These are phyloP conservation scores for Epistrophe grossulariae DNA, from an alignment of 2,888 invertebrate genomes.

Conservation along the genomic window DNA sequence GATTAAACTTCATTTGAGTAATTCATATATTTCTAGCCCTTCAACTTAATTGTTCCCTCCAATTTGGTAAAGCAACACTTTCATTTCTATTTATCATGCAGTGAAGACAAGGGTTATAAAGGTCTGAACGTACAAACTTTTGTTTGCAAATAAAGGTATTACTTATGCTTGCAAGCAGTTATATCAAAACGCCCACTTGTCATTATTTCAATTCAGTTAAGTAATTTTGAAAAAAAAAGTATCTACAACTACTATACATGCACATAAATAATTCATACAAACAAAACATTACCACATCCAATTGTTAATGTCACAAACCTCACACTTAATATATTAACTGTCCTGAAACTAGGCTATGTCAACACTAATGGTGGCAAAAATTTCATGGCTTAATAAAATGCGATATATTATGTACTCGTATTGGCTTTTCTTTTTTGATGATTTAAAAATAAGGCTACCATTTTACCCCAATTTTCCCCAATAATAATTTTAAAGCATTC, in stretches of 20 bases:
- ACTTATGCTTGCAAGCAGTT: not conserved
- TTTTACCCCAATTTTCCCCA: not conserved
- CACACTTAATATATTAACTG: conserved; percentile 5
- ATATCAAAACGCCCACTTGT: too few species aligned
- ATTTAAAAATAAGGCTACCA: not conserved
- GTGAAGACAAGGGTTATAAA: too few species aligned
- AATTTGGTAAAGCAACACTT: too few species aligned
- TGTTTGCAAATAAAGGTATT: too few species aligned
- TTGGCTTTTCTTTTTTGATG: not conserved
- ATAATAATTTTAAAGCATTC: not conserved
- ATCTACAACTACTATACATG: not conserved
- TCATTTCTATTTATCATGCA: too few species aligned
- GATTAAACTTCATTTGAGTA: too few species aligned
- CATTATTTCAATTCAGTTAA: too few species aligned
- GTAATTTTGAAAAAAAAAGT: too few species aligned
- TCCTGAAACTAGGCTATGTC: not conserved
- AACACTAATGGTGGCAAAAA: not conserved
- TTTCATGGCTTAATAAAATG: conserved; percentile 5
- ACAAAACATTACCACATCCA: not conserved
- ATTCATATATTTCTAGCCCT: too few species aligned
- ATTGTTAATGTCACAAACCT: conserved; percentile 3
- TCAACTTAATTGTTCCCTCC: too few species aligned
- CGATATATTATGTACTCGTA: not conserved
- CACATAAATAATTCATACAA: not conserved
- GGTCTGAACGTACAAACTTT: too few species aligned